Evolutionary conservation across 1,140 invertebrate genomes (phyloP), one percentile per base, ranked within the genome.

Genomic region (Diprion similis): DNA sequence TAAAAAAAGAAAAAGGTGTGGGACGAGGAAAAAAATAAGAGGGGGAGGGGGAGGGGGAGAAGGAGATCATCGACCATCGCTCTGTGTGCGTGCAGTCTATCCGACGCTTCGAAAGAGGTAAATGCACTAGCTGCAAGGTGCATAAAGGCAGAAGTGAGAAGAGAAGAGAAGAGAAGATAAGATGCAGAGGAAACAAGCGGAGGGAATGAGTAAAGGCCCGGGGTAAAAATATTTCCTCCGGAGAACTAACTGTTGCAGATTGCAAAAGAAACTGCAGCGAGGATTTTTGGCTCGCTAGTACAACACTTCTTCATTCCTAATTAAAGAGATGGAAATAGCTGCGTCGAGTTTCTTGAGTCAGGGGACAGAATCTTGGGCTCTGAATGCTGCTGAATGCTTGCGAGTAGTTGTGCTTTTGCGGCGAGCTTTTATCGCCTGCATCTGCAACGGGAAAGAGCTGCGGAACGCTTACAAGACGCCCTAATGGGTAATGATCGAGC

Each of bases 321-420:
- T 59, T 59, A 59, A 59, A 59, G 51, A 59, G 51, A 59, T 59
- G 51, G 51, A 59, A 59, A 59, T 59, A 59, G 51, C 11, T 17
- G 51, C 51, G n/a, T 59, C 11, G 11, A 59, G 51, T 17, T 17
- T 8, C 51, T 17, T 37, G 11, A 59, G 51, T 15, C 51, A 59
- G 11, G 11, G 51, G n/a, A 17, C 11, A 59, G 51, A 59, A 8
- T 15, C n/a, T 4, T 9, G n/a, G n/a, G 51, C 51, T 59, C n/a
- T 59, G n/a, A n/a, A n/a, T n/a, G n/a, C n/a, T n/a, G n/a, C 24
- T 6, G 24, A 37, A 37, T 37, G 24, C 24, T 37, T 6, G 24
- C 24, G 24, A 37, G 24, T 37, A 37, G 24, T 37, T 10, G 51
- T 15, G 51, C 51, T 59, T 59, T 59, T 15, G 51, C 51, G 8